phyloP scores from a whole-genome alignment of 1,140 invertebrate genomes.

The Trypoxylus dichotomus region DNA sequence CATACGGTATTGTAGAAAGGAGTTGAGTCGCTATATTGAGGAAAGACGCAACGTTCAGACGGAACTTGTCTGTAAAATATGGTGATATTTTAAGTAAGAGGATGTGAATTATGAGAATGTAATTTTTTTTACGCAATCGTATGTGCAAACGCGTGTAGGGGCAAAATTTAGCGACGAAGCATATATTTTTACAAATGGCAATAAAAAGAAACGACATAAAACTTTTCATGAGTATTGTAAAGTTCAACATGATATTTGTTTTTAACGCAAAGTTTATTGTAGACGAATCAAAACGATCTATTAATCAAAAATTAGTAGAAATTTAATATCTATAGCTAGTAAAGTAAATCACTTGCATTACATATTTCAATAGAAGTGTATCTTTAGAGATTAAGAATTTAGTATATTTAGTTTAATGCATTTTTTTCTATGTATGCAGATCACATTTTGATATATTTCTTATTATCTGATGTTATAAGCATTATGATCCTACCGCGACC shows the following conservation, averaged over 20 bases:
- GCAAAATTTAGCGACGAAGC: slow-evolving; percentile 15
- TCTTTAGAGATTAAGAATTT: too few species aligned
- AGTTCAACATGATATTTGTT: neutral
- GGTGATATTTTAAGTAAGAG: slow-evolving; percentile 10
- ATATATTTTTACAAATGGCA: slow-evolving; percentile 15
- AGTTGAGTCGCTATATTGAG: neutral
- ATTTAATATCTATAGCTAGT: too few species aligned
- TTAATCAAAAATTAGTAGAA: neutral
- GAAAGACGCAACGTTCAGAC: neutral
- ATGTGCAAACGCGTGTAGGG: neutral
- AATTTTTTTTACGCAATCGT: neutral
- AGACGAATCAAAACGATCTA: neutral
- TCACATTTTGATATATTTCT: neutral
- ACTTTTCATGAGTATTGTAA: neutral
- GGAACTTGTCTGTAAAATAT: neutral
- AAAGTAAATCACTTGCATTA: too few species aligned
- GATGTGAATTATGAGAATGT: neutral
- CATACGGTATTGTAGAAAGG: neutral
- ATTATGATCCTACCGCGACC: too few species aligned
- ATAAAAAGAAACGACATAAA: neutral
- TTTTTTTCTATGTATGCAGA: too few species aligned
- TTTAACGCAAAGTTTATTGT: neutral
- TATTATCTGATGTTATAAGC: neutral
- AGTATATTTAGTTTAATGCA: too few species aligned
- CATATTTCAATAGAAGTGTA: too few species aligned